Percentiles rank a stretch among this genome's conserved stretches.
phyloP scores from a whole-genome alignment of 2,888 invertebrate species.

The Mycalesis mineus region DNA sequence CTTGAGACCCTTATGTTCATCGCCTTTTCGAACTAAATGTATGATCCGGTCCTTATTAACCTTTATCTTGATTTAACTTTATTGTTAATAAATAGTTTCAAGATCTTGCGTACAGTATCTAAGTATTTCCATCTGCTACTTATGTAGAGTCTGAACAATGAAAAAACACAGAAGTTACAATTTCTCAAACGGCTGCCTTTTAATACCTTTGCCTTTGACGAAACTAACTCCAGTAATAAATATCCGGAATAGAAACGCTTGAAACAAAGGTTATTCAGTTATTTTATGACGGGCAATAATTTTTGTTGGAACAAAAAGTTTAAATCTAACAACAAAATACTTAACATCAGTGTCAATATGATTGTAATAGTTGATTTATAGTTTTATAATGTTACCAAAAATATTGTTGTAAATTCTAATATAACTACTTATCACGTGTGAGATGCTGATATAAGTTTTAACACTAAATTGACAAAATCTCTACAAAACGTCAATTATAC shows the following conservation, averaged over 20 bases:
- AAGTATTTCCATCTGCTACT: too few relatives aligned
- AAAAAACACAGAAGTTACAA: constrained; percentile 33
- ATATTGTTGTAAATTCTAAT: too few relatives aligned
- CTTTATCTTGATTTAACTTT: too few relatives aligned
- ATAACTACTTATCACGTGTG: too few relatives aligned
- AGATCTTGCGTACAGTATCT: too few relatives aligned
- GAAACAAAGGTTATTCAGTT: constrained; percentile 54
- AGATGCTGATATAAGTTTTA: too few relatives aligned
- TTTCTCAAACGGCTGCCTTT: constrained; percentile 40
- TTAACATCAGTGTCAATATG: constrained; percentile 29
- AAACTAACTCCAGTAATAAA: constrained; percentile 56
- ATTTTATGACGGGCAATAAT: constrained; percentile 54
- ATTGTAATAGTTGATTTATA: background rate
- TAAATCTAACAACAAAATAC: constrained; percentile 29
- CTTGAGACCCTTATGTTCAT: too few relatives aligned
- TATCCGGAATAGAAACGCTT: constrained; percentile 40
- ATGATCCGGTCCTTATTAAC: too few relatives aligned
- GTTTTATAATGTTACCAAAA: background rate
- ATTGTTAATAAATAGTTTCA: too few relatives aligned
- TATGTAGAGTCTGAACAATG: constrained; percentile 10
- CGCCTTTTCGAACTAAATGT: too few relatives aligned
- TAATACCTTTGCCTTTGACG: constrained; percentile 43
- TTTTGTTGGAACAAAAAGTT: constrained; percentile 34
- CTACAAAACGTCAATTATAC: too few relatives aligned
- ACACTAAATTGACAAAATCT: too few relatives aligned